Conservation (phyloP, 2,113 vertebrate genomes). For the Podilymbus podiceps region DNA sequence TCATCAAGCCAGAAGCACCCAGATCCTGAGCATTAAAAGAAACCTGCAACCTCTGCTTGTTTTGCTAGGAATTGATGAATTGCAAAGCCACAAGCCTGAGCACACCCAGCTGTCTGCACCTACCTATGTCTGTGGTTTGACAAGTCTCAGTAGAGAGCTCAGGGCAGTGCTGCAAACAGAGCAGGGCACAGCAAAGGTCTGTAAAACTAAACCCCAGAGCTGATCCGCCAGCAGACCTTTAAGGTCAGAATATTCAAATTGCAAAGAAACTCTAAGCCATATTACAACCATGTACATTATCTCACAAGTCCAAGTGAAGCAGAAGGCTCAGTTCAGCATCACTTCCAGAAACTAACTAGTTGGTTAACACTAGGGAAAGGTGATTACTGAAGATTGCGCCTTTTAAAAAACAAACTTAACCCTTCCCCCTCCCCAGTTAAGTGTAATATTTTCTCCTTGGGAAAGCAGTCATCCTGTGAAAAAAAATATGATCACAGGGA, state of each 20-base stretch:
- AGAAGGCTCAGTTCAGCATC: neutral
- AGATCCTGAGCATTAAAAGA: neutral
- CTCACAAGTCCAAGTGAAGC: neutral
- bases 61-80: neutral
- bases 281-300: neutral
- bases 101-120: neutral
- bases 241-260: neutral
- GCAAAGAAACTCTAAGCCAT: neutral
- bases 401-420: neutral
- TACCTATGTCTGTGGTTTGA: neutral
- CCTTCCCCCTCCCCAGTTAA: too few species aligned
- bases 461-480: neutral
- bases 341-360: neutral
- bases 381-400: neutral
- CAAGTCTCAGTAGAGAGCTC: neutral
- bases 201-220: neutral
- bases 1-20: neutral
- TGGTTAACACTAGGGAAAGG: neutral
- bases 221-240: neutral
- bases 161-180: neutral
- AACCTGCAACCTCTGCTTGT: neutral
- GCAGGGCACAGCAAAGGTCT: neutral
- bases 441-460: neutral
- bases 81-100: neutral
- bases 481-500: neutral